Percentiles rank a stretch among this genome's conserved stretches.
These are phyloP conservation scores for Drosophila repletoides DNA, from an alignment of 1,140 invertebrate genomes.

Conservation along the genomic window DNA sequence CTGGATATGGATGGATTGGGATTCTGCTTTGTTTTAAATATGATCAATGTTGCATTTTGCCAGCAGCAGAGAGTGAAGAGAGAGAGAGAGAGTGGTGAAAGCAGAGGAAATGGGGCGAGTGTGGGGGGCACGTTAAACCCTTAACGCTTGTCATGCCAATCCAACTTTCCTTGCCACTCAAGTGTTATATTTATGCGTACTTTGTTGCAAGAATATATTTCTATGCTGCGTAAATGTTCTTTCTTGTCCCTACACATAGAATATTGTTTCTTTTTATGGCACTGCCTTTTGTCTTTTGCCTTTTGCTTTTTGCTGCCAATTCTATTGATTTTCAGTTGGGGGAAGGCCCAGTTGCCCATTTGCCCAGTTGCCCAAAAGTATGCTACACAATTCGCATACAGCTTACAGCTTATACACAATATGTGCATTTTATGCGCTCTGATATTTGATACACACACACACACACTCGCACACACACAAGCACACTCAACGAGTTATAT, in stretches of 20 bases:
- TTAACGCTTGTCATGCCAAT: slow-evolving; percentile 9
- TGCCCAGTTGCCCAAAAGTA: slow-evolving; percentile 38
- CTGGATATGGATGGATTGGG: neutral
- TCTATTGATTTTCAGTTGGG: slow-evolving; percentile 63
- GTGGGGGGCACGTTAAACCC: slow-evolving; percentile 10
- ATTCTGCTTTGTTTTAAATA: slow-evolving; percentile 1
- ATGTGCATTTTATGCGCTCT: slow-evolving; percentile 74
- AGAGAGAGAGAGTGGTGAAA: too few relatives aligned
- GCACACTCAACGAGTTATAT: slow-evolving; percentile 53
- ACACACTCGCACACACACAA: slow-evolving; percentile 37
- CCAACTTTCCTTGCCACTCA: slow-evolving; percentile 15
- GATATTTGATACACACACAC: slow-evolving; percentile 56
- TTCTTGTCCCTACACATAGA: slow-evolving; percentile 6
- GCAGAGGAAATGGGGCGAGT: too few relatives aligned
- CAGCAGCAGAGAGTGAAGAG: neutral
- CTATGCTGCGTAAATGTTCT: slow-evolving; percentile 28
- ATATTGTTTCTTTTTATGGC: slow-evolving; percentile 48
- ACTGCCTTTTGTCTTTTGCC: slow-evolving; percentile 21
- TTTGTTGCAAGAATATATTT: slow-evolving; percentile 42
- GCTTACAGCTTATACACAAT: slow-evolving; percentile 42
- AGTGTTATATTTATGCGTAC: slow-evolving; percentile 46
- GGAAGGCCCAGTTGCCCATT: slow-evolving; percentile 23
- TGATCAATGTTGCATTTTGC: neutral
- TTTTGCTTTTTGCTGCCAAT: slow-evolving; percentile 16
- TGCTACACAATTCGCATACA: slow-evolving; percentile 43